phyloP scores from a whole-genome alignment of 1,140 invertebrate species.

The Apis cerana region DNA sequence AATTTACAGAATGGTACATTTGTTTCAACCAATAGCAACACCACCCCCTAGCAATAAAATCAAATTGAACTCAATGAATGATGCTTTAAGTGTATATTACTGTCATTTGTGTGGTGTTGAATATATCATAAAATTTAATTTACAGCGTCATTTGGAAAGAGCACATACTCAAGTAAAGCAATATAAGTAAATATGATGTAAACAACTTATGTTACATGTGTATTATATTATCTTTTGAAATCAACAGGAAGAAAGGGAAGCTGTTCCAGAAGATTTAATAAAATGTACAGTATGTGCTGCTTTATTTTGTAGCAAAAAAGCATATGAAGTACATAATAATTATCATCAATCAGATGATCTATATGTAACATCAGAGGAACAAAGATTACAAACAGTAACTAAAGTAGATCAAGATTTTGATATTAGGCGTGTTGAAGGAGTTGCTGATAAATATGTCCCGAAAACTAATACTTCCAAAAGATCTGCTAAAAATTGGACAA shows the following conservation, averaged over 20 bases:
- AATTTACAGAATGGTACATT: conserved; percentile 78
- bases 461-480: conserved; percentile 63
- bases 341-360: conserved; percentile 85
- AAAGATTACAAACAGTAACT: conserved; percentile 82
- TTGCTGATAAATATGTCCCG: conserved; percentile 80
- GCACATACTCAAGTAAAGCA: conserved; percentile 79
- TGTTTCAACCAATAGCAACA: conserved; percentile 81
- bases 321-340: conserved; percentile 84
- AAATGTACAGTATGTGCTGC: conserved; percentile 86
- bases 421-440: conserved; percentile 79
- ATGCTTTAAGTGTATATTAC: conserved; percentile 84
- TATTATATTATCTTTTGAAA: conserved; percentile 28
- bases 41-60: conserved; percentile 84
- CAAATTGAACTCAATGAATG: conserved; percentile 82
- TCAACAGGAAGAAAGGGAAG: conserved; percentile 81
- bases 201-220: background rate
- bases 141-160: conserved; percentile 84
- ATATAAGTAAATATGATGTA: conserved; percentile 22
- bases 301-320: conserved; percentile 85
- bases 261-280: conserved; percentile 81
- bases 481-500: conserved; percentile 54
- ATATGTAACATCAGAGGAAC: conserved; percentile 85
- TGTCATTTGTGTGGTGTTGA: conserved; percentile 87
- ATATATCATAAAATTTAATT: conserved; percentile 86
- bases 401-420: conserved; percentile 84